Conservation (phyloP, 2,113 vertebrate species). For the Chiloscyllium plagiosum region DNA sequence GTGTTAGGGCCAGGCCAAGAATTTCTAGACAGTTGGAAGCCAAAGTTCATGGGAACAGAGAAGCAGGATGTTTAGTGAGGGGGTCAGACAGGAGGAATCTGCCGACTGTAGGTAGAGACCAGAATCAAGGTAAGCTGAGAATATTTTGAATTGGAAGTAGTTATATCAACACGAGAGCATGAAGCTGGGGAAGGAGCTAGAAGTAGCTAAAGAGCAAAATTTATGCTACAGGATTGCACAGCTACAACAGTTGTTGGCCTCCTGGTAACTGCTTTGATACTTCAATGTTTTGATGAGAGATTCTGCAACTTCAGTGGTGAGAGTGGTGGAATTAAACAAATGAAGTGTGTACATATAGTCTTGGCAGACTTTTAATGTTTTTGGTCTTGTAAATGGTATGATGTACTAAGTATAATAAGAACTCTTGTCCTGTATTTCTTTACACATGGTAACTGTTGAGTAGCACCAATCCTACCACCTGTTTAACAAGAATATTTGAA, state of each 20-base stretch:
- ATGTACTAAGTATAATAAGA: background rate
- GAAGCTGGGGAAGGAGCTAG: background rate
- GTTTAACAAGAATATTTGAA: background rate
- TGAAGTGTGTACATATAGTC: background rate
- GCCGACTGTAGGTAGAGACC: conserved; percentile 49
- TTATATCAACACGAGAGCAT: background rate
- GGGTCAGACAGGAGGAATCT: conserved; percentile 45
- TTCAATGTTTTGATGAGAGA: background rate
- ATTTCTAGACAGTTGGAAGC: conserved; percentile 45
- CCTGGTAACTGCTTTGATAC: background rate
- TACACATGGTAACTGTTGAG: background rate
- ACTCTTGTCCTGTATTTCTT: background rate
- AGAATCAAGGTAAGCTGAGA: conserved; percentile 51
- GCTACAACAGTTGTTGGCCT: background rate
- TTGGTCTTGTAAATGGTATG: background rate
- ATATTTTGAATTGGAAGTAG: conserved; percentile 35
- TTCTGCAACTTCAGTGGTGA: background rate
- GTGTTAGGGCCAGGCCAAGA: conserved; percentile 46
- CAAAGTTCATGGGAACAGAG: conserved; percentile 48
- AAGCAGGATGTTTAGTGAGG: conserved; percentile 44
- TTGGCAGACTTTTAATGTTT: background rate
- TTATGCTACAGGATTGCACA: background rate
- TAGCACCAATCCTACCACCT: background rate
- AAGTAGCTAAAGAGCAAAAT: background rate
- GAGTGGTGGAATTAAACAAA: background rate